Conservation (phyloP, 2,797 vertebrate genomes). For the Chelidonichthys spinosus region DNA sequence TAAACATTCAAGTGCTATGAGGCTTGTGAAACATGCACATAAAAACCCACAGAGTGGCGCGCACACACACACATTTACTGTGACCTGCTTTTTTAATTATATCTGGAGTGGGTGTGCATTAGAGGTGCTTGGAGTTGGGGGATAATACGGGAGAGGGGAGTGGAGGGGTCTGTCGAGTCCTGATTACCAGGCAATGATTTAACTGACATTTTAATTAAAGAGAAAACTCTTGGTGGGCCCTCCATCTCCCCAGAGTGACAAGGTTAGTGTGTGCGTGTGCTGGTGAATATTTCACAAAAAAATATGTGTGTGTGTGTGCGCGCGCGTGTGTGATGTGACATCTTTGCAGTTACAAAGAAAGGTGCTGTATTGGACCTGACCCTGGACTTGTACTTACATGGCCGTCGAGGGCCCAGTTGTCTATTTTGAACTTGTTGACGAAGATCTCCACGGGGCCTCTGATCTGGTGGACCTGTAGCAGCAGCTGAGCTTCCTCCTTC, state of each 20-base stretch:
- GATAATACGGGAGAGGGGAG: constrained; percentile 52
- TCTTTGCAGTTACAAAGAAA: constrained; percentile 27
- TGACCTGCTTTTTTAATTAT: constrained; percentile 64
- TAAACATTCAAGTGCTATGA: constrained; percentile 19
- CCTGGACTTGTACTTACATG: constrained; percentile 87
- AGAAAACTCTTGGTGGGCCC: constrained; percentile 81
- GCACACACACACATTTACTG: background rate
- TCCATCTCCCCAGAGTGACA: constrained; percentile 80
- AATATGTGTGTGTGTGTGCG: constrained; percentile 20
- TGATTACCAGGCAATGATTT: constrained; percentile 87
- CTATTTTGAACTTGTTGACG: constrained; percentile 95
- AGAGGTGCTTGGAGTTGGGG: constrained; percentile 55
- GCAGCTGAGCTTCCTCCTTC: constrained; percentile 93
- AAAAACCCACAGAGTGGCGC: background rate
- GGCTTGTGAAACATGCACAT: constrained; percentile 3
- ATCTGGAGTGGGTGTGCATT: constrained; percentile 46
- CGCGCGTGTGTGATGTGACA: constrained; percentile 22
- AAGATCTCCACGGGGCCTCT: constrained; percentile 95
- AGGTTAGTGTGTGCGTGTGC: constrained; percentile 68
- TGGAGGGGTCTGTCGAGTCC: constrained; percentile 74
- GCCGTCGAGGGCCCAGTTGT: constrained; percentile 97
- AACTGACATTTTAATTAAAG: constrained; percentile 89
- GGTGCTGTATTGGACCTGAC: constrained; percentile 19
- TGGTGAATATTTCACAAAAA: constrained; percentile 57
- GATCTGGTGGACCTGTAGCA: constrained; percentile 96